Percentiles rank a stretch among this genome's conserved stretches.
Evolutionary conservation across 2,888 invertebrate species (phyloP).

Genomic region (Epinotia bilunana): DNA sequence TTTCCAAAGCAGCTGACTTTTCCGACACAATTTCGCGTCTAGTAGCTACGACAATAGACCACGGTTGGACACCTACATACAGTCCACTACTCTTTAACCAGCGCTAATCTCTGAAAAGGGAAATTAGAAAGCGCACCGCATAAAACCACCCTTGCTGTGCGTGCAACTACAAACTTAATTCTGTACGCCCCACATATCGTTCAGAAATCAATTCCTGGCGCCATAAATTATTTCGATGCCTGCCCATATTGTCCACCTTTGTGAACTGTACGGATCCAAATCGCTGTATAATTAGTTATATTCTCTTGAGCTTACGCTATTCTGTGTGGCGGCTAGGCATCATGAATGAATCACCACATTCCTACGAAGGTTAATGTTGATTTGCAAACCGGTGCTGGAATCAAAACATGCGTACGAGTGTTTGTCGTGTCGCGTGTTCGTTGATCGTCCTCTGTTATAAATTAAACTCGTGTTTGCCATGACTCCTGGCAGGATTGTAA

Average conservation of each 20-base stretch:
- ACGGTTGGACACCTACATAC: too few relatives aligned
- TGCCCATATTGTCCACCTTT: conserved; percentile 18
- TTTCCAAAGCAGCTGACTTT: too few relatives aligned
- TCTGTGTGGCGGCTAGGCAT: conserved; percentile 42
- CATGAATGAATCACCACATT: conserved; percentile 53
- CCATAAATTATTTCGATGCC: conserved; percentile 28
- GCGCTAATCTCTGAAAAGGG: too few relatives aligned
- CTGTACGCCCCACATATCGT: too few relatives aligned
- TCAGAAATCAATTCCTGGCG: conserved; percentile 25
- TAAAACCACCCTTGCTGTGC: too few relatives aligned
- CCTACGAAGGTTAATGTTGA: conserved; percentile 51
- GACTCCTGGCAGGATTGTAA: neutral
- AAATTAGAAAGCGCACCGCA: too few relatives aligned
- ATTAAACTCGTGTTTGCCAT: neutral
- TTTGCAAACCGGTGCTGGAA: conserved; percentile 16
- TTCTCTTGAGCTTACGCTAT: conserved; percentile 45
- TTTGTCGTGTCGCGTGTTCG: neutral
- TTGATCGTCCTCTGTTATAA: conserved; percentile 1
- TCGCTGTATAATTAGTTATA: neutral
- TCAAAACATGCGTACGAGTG: conserved; percentile 23
- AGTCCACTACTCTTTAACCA: too few relatives aligned
- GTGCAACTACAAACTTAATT: too few relatives aligned
- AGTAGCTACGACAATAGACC: too few relatives aligned
- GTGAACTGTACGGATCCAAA: neutral
- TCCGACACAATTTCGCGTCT: too few relatives aligned